Conservation (phyloP, 2,797 vertebrate genomes). For the Jordanella pulchra region DNA sequence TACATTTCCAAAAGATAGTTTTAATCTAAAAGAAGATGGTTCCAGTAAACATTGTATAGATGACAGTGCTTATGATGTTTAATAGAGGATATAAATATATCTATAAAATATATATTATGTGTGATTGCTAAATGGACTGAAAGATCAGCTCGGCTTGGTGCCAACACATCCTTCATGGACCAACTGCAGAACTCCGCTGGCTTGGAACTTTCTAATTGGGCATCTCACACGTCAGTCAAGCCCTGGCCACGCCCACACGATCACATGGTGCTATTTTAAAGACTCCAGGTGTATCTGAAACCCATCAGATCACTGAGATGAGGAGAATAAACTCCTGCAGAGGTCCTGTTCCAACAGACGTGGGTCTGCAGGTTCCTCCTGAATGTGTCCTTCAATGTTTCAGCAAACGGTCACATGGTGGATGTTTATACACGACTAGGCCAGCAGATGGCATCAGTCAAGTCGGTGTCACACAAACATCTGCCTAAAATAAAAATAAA, state of each 20-base stretch:
- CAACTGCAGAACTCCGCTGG: slow-evolving; percentile 29
- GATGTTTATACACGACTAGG: slow-evolving; percentile 14
- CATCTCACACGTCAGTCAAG: slow-evolving; percentile 56
- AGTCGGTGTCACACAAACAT: not conserved
- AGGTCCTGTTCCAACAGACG: slow-evolving; percentile 15
- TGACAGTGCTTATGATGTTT: slow-evolving; percentile 61
- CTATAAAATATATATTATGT: slow-evolving; percentile 57
- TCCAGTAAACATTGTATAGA: slow-evolving; percentile 39
- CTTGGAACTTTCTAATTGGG: slow-evolving; percentile 51
- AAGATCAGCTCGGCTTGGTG: slow-evolving; percentile 24
- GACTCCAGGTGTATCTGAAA: slow-evolving; percentile 26
- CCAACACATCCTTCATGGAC: slow-evolving; percentile 40
- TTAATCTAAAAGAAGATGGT: slow-evolving; percentile 53
- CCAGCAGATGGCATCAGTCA: too few species aligned
- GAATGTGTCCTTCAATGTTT: slow-evolving; percentile 62
- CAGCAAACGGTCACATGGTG: slow-evolving; percentile 1
- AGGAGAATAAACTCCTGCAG: slow-evolving; percentile 18
- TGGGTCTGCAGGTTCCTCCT: slow-evolving; percentile 37
- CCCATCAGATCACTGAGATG: slow-evolving; percentile 8
- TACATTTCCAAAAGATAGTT: slow-evolving; percentile 58
- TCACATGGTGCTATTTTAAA: slow-evolving; percentile 69
- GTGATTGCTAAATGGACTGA: slow-evolving; percentile 50
- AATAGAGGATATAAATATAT: slow-evolving; percentile 53
- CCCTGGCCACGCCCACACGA: slow-evolving; percentile 29
- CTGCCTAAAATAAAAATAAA: not conserved